phyloP scores from a whole-genome alignment of 2,888 invertebrate genomes.

The Chrysolina oricalcia region DNA sequence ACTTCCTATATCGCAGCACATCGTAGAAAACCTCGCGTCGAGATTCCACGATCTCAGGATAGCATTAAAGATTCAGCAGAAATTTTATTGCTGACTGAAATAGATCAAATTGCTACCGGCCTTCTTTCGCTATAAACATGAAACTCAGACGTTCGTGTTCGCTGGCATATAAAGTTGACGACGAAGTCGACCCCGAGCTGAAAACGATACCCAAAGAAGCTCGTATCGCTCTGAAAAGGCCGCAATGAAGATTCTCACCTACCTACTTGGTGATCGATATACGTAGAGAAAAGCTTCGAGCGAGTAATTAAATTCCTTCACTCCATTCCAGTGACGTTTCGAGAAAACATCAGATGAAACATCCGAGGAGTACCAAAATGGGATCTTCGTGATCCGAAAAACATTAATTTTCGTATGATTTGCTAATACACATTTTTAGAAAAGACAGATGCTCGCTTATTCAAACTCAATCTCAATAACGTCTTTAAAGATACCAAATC shows the following conservation, averaged over 20 bases:
- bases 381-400: no score
- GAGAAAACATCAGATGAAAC: no score
- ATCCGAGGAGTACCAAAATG: no score
- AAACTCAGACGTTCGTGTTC: slow-evolving; percentile 34
- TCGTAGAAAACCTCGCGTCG: slow-evolving; percentile 10
- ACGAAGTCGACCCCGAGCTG: slow-evolving; percentile 44
- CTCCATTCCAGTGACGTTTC: no score
- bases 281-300: no score
- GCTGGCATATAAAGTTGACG: slow-evolving; percentile 43
- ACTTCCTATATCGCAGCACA: slow-evolving; percentile 4
- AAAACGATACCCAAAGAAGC: slow-evolving; percentile 38
- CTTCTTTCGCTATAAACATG: slow-evolving; percentile 48
- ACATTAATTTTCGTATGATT: no score
- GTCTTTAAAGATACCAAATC: no score
- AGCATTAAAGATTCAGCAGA: slow-evolving; percentile 60
- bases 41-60: slow-evolving; percentile 25
- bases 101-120: slow-evolving; percentile 52
- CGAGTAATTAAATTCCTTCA: no score
- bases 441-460: no score
- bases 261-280: neutral
- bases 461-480: no score
- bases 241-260: neutral
- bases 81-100: slow-evolving; percentile 58
- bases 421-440: no score
- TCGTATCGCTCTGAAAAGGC: slow-evolving; percentile 12